A percentile compares a stretch with the other conserved stretches of the same genome.
Conservation (phyloP, 2,888 invertebrate genomes). For the Anodontia alba region DNA sequence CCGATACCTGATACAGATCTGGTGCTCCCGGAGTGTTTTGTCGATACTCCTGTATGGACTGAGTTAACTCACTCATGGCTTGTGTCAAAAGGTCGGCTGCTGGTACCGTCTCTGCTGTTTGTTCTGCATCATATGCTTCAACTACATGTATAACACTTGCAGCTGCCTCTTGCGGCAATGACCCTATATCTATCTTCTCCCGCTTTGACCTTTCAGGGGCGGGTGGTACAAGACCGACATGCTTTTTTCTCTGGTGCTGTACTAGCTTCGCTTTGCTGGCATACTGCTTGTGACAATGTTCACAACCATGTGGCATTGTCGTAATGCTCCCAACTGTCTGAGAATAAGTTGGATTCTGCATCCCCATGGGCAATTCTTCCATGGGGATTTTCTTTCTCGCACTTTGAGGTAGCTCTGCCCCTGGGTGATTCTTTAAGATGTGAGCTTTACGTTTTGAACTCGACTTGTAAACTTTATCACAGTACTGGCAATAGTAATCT, state of each 20-base stretch:
- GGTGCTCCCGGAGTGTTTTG: slow-evolving; percentile 42
- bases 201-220: slow-evolving; percentile 54
- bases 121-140: slow-evolving; percentile 42
- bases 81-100: slow-evolving; percentile 85
- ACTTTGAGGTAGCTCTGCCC: slow-evolving; percentile 88
- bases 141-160: slow-evolving; percentile 41
- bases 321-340: slow-evolving; percentile 91
- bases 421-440: slow-evolving; percentile 93
- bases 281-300: slow-evolving; percentile 95
- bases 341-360: slow-evolving; percentile 88
- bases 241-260: slow-evolving; percentile 86
- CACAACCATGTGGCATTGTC: slow-evolving; percentile 90
- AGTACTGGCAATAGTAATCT: slow-evolving; percentile 94
- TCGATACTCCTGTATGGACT: slow-evolving; percentile 75
- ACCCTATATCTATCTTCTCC: slow-evolving; percentile 24
- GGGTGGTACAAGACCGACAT: slow-evolving; percentile 73
- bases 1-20: slow-evolving; percentile 55
- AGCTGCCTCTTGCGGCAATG: slow-evolving; percentile 33
- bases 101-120: slow-evolving; percentile 57
- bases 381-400: slow-evolving; percentile 75
- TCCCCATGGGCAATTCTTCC: slow-evolving; percentile 83
- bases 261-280: slow-evolving; percentile 89
- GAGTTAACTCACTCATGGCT: slow-evolving; percentile 85
- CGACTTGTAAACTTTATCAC: slow-evolving; percentile 92
- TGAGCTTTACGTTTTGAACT: slow-evolving; percentile 94